Base-by-base conservation (phyloP, 2,888 invertebrate genomes). In the Amphiduros pacificus region DNA sequence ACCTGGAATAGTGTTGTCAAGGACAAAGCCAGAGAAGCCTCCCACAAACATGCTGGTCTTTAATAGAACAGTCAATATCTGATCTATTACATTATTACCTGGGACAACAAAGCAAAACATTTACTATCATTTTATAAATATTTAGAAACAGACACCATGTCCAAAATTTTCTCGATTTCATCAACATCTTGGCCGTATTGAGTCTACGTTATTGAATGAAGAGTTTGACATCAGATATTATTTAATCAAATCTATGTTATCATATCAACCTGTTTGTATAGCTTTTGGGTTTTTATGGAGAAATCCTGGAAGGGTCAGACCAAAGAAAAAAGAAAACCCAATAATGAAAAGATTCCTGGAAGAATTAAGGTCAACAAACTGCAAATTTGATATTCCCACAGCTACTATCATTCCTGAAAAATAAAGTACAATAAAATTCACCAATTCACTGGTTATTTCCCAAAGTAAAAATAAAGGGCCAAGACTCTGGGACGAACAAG, bases 331-430 rank as follows among this genome's bases (percentile, higher is more conserved):
- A 1, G 93, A 92, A 73, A 93, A 88, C 20, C 94, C 94, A 36
- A 94, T 86, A 69, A 94, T 91, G 81, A 93, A 93, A 52, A 94
- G 86, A 84, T 94, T 94, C 57, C 94, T 85, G 0, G 93, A 87
- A 28, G 92, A 91, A 78, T 91, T 90, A 66, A 94, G 83, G 76
- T 93, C 88, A 32, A 94, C 89, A 60, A 69, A 76, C 61, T 79
- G 78, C 5, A 79, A 70, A 55, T 77, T 79, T 1, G 79, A 78
- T 26, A 79, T 59, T 3, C 80, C 80, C 0, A 79, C 76, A 6
- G 79, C 74, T 3, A 73, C 72, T 2, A 80, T 71, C 75, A 80
- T 76, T 28, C 80, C 79, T 79, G 67, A 5, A 66, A 64, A 51
- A 44, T 20, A 11, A 44, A 44, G n/a, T n/a, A n/a, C n/a, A n/a